A percentile compares a stretch with the other conserved stretches of the same genome.
These are phyloP conservation scores for Alca torda DNA, from an alignment of 2,797 vertebrate species.

Conservation along the genomic window DNA sequence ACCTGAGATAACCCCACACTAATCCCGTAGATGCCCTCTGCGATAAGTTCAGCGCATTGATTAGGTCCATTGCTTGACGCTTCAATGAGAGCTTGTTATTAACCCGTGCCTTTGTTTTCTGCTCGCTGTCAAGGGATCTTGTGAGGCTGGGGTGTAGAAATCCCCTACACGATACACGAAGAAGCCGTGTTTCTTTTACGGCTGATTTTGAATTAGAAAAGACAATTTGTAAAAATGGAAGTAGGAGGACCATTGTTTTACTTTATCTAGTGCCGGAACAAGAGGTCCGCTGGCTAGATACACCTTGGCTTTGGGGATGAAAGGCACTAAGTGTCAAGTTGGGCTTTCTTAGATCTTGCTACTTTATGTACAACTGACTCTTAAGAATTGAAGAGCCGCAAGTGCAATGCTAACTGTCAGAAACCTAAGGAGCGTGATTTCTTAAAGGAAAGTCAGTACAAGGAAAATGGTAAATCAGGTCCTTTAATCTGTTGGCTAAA, in stretches of 20 bases:
- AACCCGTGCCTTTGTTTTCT: fast-evolving
- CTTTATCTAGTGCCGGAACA: background rate
- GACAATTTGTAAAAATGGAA: background rate
- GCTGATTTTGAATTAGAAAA: background rate
- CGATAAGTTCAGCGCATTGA: fast-evolving
- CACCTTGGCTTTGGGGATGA: background rate
- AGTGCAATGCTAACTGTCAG: background rate
- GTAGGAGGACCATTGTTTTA: background rate
- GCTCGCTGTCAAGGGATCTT: background rate
- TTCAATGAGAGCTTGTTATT: background rate
- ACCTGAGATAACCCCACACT: fast-evolving
- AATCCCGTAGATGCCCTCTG: background rate
- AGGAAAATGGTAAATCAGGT: background rate
- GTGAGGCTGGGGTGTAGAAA: no score
- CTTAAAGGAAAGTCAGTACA: background rate
- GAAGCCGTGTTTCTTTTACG: background rate
- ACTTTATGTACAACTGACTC: background rate
- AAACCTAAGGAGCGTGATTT: background rate
- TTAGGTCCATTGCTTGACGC: background rate
- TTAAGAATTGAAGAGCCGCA: background rate
- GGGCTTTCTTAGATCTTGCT: background rate
- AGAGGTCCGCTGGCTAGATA: background rate
- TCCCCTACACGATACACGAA: background rate
- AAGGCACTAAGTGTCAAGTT: background rate
- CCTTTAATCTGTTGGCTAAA: background rate